These are phyloP conservation scores for Nycticryphes semicollaris DNA, from an alignment of 2,113 vertebrate species.

Conservation along the genomic window DNA sequence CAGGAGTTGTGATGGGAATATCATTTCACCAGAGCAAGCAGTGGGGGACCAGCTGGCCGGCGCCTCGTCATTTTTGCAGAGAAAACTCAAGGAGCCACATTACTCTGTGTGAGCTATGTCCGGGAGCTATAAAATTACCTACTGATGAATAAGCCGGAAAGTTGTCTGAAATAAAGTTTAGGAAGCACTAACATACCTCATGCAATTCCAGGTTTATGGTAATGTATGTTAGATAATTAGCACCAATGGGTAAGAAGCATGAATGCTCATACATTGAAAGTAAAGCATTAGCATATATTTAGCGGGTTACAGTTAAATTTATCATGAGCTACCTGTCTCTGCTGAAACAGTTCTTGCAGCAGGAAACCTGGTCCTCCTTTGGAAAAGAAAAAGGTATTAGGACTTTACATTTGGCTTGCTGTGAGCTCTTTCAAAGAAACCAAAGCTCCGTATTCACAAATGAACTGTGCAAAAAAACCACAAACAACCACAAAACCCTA, in stretches of 20 bases:
- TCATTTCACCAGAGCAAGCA: constrained; percentile 28
- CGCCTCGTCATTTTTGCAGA: not conserved
- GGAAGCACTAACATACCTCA: constrained; percentile 25
- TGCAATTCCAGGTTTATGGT: constrained; percentile 9
- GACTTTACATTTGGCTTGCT: not conserved
- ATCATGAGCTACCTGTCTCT: constrained; percentile 45
- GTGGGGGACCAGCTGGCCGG: constrained; percentile 21
- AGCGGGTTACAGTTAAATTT: constrained; percentile 44
- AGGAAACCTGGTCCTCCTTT: not conserved
- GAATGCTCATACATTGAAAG: constrained; percentile 32
- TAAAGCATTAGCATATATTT: constrained; percentile 59
- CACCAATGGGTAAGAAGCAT: constrained; percentile 30
- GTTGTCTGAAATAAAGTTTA: constrained; percentile 65
- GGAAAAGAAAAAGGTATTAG: not conserved
- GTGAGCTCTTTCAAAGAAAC: not conserved
- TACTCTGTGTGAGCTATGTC: constrained; percentile 5
- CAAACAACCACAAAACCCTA: not conserved
- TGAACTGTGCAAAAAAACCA: not conserved
- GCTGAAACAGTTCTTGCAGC: not conserved
- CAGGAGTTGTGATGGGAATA: constrained; percentile 45
- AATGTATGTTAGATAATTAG: constrained; percentile 56
- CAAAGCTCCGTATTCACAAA: not conserved
- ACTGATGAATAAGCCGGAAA: constrained; percentile 47
- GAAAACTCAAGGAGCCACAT: constrained; percentile 11
- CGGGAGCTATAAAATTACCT: constrained; percentile 44